Base-by-base conservation (phyloP, 2,113 vertebrate species). In the Osmerus eperlanus region DNA sequence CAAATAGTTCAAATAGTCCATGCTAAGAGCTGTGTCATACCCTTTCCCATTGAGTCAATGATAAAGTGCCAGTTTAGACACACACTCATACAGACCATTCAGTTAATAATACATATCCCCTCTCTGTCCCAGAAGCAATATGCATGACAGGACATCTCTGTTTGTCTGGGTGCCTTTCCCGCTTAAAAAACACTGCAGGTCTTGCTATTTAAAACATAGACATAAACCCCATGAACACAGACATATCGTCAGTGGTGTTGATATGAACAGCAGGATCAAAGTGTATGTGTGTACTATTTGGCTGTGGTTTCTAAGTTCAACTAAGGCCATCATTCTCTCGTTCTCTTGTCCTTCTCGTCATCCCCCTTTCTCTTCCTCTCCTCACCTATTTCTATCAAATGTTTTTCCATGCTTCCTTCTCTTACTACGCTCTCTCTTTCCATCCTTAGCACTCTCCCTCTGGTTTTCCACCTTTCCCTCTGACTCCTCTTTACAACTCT, bases 271-370 rank as follows among this genome's bases (percentile, higher is more conserved):
- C 41, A 47, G 41, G 41, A 47, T 47, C 41, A 47, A 47, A 47
- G 41, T 47, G 32, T 47, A 16, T 61, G 60, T 47, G 11, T 70
- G 58, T 29, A 25, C 68, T 62, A 16, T 6, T 71, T 58, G 55
- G 19, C 28, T 54, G 64, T 23, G 41, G n/a, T 23, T 21, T 25
- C 28, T 25, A 52, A 62, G 41, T 55, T 72, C 54, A 71, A 19
- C 51, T 59, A 0, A 21, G 54, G 74, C 21, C 68, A 64, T 29
- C 12, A 8, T 9, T 23, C 47, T 23, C 65, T 51, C 14, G 16
- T 12, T 36, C 19, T 14, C 28, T 28, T 15, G 13, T 29, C 52
- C n/a, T 21, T 19, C 25, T 18, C 61, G 12, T 62, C 16, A 15
- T 32, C 60, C n/a, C 56, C 13, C 9, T 53, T 21, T 61, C 21